phyloP scores from a whole-genome alignment of 2,888 invertebrate genomes.

The Leptura quadrifasciata region DNA sequence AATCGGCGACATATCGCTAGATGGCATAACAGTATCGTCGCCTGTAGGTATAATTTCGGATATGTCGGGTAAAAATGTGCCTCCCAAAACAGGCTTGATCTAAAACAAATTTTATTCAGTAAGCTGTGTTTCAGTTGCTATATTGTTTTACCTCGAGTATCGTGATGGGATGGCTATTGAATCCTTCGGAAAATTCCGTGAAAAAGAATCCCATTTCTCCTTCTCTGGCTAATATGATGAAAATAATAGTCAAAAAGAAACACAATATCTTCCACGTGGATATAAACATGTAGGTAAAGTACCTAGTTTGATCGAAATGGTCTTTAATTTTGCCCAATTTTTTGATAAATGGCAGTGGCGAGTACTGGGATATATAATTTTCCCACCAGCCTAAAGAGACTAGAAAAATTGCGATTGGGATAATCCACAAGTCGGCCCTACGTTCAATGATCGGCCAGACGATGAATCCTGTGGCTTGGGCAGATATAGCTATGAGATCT shows the following conservation, averaged over 20 bases:
- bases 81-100: conserved; percentile 79
- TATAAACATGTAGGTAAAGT: conserved; percentile 92
- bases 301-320: conserved; percentile 86
- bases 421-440: conserved; percentile 86
- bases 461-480: conserved; percentile 93
- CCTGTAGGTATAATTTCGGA: conserved; percentile 85
- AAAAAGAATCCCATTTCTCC: conserved; percentile 88
- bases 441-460: conserved; percentile 92
- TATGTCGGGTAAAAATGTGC: conserved; percentile 82
- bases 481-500: conserved; percentile 89
- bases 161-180: conserved; percentile 86
- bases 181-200: conserved; percentile 83
- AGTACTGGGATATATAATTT: conserved; percentile 93
- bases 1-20: conserved; percentile 83
- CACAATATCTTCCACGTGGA: conserved; percentile 93
- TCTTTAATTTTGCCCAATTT: conserved; percentile 86
- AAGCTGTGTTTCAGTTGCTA: neutral
- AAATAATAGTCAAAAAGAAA: conserved; percentile 85
- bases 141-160: conserved; percentile 79
- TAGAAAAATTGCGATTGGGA: conserved; percentile 89
- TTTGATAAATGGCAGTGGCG: conserved; percentile 86
- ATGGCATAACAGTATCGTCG: conserved; percentile 84
- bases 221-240: conserved; percentile 84
- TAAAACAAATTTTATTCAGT: conserved; percentile 63
- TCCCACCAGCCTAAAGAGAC: conserved; percentile 98